phyloP scores from a whole-genome alignment of 2,888 invertebrate genomes.

The Callyntrura guangdongensis region DNA sequence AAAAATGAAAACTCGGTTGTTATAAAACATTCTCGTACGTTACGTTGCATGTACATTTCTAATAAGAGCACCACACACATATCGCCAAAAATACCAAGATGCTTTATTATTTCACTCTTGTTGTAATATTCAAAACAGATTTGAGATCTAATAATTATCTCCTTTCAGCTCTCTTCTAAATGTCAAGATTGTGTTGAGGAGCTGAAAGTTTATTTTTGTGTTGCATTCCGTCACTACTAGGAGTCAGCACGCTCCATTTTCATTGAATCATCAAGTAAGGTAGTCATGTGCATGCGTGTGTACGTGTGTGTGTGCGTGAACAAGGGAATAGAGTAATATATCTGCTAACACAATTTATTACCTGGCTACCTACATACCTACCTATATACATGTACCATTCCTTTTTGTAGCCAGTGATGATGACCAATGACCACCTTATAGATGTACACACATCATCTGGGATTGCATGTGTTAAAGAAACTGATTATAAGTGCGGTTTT shows the following conservation, averaged over 20 bases:
- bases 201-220: constrained; percentile 42
- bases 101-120: not conserved
- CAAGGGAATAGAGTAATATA: not conserved
- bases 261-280: constrained; percentile 64
- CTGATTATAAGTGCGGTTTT: constrained; percentile 67
- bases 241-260: constrained; percentile 47
- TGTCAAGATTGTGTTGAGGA: constrained; percentile 54
- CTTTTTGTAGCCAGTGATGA: constrained; percentile 10
- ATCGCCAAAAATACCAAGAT: not conserved
- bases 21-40: not conserved
- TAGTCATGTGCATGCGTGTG: constrained; percentile 54
- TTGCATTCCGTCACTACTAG: constrained; percentile 23
- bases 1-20: constrained; percentile 15
- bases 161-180: constrained; percentile 63
- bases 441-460: constrained; percentile 69
- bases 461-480: constrained; percentile 70
- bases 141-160: constrained; percentile 76
- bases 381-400: not conserved
- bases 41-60: not conserved
- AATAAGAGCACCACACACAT: not conserved
- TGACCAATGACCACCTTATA: constrained; percentile 68
- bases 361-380: not conserved
- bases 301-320: constrained; percentile 25
- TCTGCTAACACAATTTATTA: not conserved
- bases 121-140: constrained; percentile 58